Percentiles rank a stretch among this genome's conserved stretches.
These are phyloP conservation scores for Naso thynnoides DNA, from an alignment of 2,797 vertebrate species.

Conservation along the genomic window DNA sequence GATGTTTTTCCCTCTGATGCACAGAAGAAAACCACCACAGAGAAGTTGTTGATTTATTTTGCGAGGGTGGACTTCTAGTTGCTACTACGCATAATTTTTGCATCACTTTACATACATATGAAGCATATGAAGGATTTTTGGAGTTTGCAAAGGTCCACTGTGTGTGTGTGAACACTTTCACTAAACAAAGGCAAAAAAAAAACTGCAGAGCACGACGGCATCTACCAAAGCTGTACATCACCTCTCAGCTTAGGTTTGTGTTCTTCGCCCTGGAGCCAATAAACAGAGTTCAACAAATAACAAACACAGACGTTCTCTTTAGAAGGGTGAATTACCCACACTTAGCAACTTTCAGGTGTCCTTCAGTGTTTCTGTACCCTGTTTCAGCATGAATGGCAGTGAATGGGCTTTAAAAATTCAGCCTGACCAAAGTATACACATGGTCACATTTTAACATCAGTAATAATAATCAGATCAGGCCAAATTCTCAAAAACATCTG, in stretches of 20 bases:
- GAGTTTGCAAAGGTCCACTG: constrained; percentile 12
- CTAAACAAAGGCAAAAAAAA: constrained; percentile 17
- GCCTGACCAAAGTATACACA: no score
- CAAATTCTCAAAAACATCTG: neutral
- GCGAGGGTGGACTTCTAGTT: constrained; percentile 39
- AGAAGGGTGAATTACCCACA: no score
- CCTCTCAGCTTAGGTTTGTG: neutral
- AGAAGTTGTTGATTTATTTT: constrained; percentile 24
- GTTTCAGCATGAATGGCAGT: no score
- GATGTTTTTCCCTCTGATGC: constrained; percentile 22
- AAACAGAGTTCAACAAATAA: neutral
- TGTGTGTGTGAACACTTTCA: constrained; percentile 16
- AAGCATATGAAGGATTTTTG: constrained; percentile 26
- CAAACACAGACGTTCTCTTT: neutral
- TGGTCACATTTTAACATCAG: no score
- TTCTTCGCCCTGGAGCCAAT: constrained; percentile 11
- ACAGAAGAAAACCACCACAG: neutral
- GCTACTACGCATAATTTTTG: constrained; percentile 45
- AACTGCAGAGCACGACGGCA: neutral
- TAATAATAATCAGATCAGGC: neutral
- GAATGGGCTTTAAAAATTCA: no score
- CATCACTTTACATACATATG: constrained; percentile 57
- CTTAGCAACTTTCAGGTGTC: no score
- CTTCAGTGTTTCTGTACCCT: no score
- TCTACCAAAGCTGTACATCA: constrained; percentile 33